A percentile compares a stretch with the other conserved stretches of the same genome.
Conservation (phyloP, 2,797 vertebrate species). For the Decapterus maruadsi region DNA sequence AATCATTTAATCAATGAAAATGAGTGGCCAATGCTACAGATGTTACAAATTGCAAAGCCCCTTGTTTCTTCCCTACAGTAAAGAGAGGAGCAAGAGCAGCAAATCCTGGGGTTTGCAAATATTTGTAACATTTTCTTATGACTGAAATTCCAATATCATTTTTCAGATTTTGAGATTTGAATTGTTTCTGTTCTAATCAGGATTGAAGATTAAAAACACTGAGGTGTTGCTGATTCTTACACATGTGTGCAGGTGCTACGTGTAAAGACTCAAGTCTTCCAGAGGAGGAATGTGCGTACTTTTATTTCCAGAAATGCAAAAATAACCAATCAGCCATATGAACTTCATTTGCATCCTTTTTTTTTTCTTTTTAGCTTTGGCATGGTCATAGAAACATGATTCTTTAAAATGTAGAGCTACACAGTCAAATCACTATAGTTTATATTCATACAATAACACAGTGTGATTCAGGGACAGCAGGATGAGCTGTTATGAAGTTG, state of each 20-base stretch:
- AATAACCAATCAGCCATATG: slow-evolving; percentile 66
- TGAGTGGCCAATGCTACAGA: too few relatives aligned
- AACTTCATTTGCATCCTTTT: slow-evolving; percentile 38
- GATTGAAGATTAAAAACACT: background rate
- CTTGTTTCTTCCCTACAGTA: too few relatives aligned
- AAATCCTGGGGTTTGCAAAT: background rate
- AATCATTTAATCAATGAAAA: too few relatives aligned
- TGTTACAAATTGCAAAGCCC: too few relatives aligned
- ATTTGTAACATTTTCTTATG: background rate
- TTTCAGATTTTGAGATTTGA: background rate
- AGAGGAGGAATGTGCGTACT: slow-evolving; percentile 35
- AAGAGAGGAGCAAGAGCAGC: background rate
- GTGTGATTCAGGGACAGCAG: slow-evolving; percentile 47
- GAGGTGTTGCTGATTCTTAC: background rate
- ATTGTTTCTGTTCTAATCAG: background rate
- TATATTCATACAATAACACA: slow-evolving; percentile 66
- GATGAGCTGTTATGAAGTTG: slow-evolving; percentile 29
- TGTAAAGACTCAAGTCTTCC: slow-evolving; percentile 14
- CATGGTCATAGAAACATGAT: slow-evolving; percentile 61
- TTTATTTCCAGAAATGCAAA: slow-evolving; percentile 80
- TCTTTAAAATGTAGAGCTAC: slow-evolving; percentile 65
- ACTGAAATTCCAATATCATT: background rate
- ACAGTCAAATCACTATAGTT: slow-evolving; percentile 66
- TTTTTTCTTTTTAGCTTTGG: slow-evolving; percentile 62
- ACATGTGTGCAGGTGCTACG: background rate